Base-by-base conservation (phyloP, 2,888 invertebrate species). In the Hirtodrosophila histrioides region DNA sequence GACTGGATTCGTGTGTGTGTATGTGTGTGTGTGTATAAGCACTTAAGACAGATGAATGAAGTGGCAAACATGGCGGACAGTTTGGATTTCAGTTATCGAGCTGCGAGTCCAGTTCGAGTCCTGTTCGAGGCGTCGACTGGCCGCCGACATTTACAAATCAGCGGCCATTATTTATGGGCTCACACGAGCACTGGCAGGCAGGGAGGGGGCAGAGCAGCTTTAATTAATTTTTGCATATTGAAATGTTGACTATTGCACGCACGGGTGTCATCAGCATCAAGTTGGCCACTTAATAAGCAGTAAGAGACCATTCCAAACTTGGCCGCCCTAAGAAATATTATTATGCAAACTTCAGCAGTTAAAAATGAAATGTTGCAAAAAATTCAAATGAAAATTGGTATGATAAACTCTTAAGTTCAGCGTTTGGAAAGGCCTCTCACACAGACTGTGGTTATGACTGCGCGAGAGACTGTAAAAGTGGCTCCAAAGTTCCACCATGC, bases 31-130 rank as follows among this genome's bases (percentile, higher is more conserved):
- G 31, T 10, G n/a, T 44, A 24, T 29, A 67, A 75, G 87, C 85
- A 77, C 86, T 84, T 82, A 84, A 84, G 86, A 85, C 86, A 84
- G 79, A 84, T 79, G 83, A 72, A 83, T 86, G 82, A 86, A 87
- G 87, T 83, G 82, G 87, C 82, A 83, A 83, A 85, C 85, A 78
- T 65, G 67, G 81, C 81, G 69, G 75, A 71, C 85, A 66, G 66
- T 55, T 69, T 57, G 71, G 66, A 75, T 70, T 75, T 75, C 76
- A 75, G 60, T 65, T 73, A 65, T 65, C 54, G 50, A 51, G 41
- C 43, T 37, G 23, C 23, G 63, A 60, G 46, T 45, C 39, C 43
- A 44, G 50, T 11, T 51, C 36, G 33, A 46, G 69, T 51, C 57
- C 78, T 63, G 69, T 67, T 55, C 62, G 45, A 69, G 80, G 63